Percentiles rank a stretch among this genome's conserved stretches.
Conservation (phyloP, 2,888 invertebrate genomes). For the Parnassius smintheus region DNA sequence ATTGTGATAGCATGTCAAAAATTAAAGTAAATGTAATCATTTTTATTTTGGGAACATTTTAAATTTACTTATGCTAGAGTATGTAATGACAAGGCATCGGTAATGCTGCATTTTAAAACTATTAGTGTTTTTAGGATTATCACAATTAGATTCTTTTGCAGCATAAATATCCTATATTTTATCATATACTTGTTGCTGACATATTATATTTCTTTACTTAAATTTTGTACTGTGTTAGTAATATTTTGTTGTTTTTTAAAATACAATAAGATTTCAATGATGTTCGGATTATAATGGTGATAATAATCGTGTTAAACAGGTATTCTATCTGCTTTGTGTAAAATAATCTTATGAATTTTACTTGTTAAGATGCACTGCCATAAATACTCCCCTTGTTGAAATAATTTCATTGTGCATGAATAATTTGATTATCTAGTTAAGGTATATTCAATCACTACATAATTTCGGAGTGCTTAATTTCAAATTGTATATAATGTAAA, state of each 20-base stretch:
- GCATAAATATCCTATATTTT: too few species aligned
- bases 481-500: constrained; percentile 32
- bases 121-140: too few species aligned
- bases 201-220: too few species aligned
- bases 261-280: too few species aligned
- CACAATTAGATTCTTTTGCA: too few species aligned
- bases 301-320: too few species aligned
- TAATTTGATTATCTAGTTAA: not conserved
- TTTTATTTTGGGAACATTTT: not conserved
- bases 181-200: too few species aligned
- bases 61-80: not conserved
- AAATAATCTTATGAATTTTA: not conserved
- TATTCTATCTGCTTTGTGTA: not conserved
- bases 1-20: not conserved
- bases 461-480: constrained; percentile 14
- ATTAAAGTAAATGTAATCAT: constrained; percentile 18
- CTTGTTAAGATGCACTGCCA: not conserved
- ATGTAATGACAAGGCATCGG: not conserved
- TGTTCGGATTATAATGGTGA: too few species aligned
- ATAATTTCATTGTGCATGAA: not conserved
- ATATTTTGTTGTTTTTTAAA: too few species aligned
- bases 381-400: not conserved
- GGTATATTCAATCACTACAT: not conserved
- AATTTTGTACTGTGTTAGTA: too few species aligned
- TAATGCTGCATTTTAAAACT: too few species aligned